A percentile compares a stretch with the other conserved stretches of the same genome.
These are phyloP conservation scores for Chinchilla lanigera DNA, from an alignment of 2,113 vertebrate species.

Conservation along the genomic window DNA sequence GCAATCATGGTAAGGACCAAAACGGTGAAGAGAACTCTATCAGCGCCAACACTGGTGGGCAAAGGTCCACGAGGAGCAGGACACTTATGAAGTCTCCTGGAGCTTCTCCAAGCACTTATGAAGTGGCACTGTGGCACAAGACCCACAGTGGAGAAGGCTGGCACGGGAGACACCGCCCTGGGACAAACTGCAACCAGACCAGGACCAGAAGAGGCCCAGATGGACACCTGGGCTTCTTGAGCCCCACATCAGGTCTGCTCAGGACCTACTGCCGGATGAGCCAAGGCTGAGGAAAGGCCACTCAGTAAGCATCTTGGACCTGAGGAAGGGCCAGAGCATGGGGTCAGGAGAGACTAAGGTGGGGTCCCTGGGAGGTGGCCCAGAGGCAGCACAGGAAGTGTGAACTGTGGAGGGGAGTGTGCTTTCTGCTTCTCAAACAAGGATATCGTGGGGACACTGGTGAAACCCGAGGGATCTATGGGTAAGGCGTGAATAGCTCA, in stretches of 20 bases:
- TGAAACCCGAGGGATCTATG: background rate
- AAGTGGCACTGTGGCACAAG: background rate
- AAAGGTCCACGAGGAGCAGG: background rate
- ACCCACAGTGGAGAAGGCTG: background rate
- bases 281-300: background rate
- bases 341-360: background rate
- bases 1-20: background rate
- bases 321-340: background rate
- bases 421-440: background rate
- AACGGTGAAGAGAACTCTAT: background rate
- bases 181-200: background rate
- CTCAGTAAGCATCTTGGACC: background rate
- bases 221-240: no score
- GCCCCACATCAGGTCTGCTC: background rate
- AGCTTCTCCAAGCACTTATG: background rate
- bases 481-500: background rate
- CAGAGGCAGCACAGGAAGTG: background rate
- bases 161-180: background rate
- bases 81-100: background rate
- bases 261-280: background rate
- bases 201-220: accelerated
- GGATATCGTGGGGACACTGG: background rate
- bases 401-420: background rate
- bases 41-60: background rate
- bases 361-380: background rate